Evolutionary conservation across 1,140 invertebrate species (phyloP).

Genomic region (Eulimnadia texana): DNA sequence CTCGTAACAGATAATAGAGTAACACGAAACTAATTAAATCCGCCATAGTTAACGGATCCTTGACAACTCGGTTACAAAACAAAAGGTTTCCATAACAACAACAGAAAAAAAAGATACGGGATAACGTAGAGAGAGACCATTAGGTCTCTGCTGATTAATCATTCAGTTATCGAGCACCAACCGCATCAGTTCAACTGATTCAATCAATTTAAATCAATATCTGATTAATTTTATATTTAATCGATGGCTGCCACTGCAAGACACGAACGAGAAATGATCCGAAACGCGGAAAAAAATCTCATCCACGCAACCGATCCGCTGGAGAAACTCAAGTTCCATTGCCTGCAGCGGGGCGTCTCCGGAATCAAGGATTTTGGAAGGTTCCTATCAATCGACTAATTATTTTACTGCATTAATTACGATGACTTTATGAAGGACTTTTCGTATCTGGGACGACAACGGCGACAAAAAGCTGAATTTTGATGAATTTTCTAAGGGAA

Average conservation of each 20-base stretch:
- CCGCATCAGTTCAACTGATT: too few species aligned
- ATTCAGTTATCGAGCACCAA: not conserved
- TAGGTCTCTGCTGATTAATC: not conserved
- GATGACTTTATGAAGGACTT: not conserved
- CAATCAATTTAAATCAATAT: too few species aligned
- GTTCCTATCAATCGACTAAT: slow-evolving; percentile 19
- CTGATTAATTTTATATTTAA: too few species aligned
- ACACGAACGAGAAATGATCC: slow-evolving; percentile 10
- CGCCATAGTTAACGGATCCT: not conserved
- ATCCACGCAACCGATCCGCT: slow-evolving; percentile 26
- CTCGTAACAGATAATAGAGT: too few species aligned
- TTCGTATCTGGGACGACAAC: slow-evolving; percentile 13
- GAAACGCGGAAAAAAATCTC: slow-evolving; percentile 21
- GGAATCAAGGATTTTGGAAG: slow-evolving; percentile 33
- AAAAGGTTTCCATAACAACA: not conserved
- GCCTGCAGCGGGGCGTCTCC: slow-evolving; percentile 30
- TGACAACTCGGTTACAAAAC: not conserved
- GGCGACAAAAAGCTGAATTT: slow-evolving; percentile 22
- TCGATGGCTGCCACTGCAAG: slow-evolving; percentile 13
- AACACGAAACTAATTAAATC: too few species aligned
- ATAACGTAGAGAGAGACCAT: too few species aligned
- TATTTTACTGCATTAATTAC: not conserved
- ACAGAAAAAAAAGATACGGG: too few species aligned
- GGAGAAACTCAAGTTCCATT: slow-evolving; percentile 28
- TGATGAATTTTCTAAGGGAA: slow-evolving; percentile 30